Base-by-base conservation (phyloP, 2,797 vertebrate species). In the Pseudomugil tenellus region DNA sequence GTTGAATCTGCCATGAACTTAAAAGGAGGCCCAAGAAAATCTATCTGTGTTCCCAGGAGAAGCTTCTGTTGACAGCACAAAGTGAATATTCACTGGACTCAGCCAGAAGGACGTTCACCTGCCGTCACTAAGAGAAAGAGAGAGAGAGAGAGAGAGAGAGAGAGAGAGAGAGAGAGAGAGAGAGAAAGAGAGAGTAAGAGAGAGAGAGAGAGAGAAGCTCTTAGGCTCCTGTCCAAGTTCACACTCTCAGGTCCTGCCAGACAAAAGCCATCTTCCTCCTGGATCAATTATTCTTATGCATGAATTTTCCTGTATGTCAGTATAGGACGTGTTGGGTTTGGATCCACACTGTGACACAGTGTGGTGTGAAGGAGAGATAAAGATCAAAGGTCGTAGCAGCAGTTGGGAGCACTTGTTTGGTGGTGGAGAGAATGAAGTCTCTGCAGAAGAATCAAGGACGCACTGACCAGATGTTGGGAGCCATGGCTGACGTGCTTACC, bases 401-500 rank as follows among this genome's bases (percentile, higher is more conserved):
- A 62, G 58, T 66, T 61, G 58, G 69, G 63, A 52, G 34, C 28
- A 54, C 70, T 58, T 32, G 41, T 59, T 56, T 43, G 60, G 32
- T 0, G 14, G 55, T 58, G 63, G 29, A 57, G 21, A 89, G 58
- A 74, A 95, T 96, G 95, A 96, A 95, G 80, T 91, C 94, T 70
- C 87, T 95, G 0, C 94, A 93, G 81, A 94, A 93, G 89, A 94
- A 92, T 79, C 91, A 89, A 77, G 96, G 95, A 73, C 94, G 95
- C 70, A 96, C 96, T 11, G 95, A 97, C 93, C 95, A 96, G 92
- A 96, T 97, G 91, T 91, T 97, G 73, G 96, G 96, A 83, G 96
- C 96, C 74, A 96, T 97, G 94, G 95, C 95, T 25, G 96, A 97
- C 59, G 92, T 97, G 91, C 92, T 97, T 58, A 96, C 95, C 56